These are phyloP conservation scores for Anabacerthia variegaticeps DNA, from an alignment of 2,797 vertebrate species.

Conservation along the genomic window DNA sequence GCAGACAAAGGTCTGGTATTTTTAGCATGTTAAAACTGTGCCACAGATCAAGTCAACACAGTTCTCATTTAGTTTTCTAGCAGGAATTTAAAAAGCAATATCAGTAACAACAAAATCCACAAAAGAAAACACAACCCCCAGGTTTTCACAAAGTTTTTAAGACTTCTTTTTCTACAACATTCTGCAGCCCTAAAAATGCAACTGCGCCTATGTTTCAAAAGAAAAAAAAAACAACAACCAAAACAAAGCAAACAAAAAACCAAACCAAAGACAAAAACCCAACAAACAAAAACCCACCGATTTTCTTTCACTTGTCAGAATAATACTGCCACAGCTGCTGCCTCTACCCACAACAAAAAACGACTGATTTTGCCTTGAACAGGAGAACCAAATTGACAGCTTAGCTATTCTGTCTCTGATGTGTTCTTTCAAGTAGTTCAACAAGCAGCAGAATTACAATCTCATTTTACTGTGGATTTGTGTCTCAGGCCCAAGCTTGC, in stretches of 20 bases:
- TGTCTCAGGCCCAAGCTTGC: neutral
- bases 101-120: accelerated
- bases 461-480: neutral
- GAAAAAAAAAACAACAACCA: neutral
- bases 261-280: no score
- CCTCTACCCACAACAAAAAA: neutral
- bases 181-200: neutral
- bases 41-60: neutral
- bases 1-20: neutral
- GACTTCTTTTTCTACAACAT: neutral
- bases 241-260: neutral
- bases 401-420: neutral
- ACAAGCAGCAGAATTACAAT: neutral
- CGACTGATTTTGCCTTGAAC: neutral
- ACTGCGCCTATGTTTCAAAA: neutral
- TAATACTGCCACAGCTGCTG: neutral
- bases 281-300: neutral
- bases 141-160: neutral
- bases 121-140: accelerated
- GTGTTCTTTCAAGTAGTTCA: neutral
- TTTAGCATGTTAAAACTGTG: neutral
- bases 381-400: neutral
- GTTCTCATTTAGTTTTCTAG: neutral
- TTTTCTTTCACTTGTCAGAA: neutral
- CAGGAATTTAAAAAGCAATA: neutral